phyloP scores from a whole-genome alignment of 2,113 vertebrate species.

The Salvelinus fontinalis region DNA sequence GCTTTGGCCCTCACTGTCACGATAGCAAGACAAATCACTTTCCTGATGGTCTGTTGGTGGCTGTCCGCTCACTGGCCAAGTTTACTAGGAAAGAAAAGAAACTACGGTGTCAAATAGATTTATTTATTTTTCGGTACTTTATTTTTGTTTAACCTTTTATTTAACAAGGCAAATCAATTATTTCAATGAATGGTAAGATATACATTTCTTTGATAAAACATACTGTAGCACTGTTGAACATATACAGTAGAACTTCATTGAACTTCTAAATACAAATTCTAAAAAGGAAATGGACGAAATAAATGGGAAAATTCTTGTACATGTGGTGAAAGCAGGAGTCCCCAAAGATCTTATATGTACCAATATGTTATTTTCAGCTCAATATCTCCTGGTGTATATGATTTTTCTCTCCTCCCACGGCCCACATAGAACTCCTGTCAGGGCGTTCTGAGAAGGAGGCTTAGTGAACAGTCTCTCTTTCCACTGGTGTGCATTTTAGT shows the following conservation, averaged over 20 bases:
- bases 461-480: constrained; percentile 74
- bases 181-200: constrained; percentile 43
- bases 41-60: constrained; percentile 44
- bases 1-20: constrained; percentile 43
- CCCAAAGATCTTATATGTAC: not conserved
- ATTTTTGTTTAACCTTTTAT: too few relatives aligned
- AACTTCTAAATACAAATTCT: not conserved
- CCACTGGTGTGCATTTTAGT: constrained; percentile 72
- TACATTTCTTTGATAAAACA: not conserved
- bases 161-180: too few relatives aligned
- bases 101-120: constrained; percentile 14
- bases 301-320: not conserved
- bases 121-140: constrained; percentile 43
- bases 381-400: not conserved
- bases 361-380: not conserved
- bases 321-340: not conserved
- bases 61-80: constrained; percentile 64
- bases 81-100: constrained; percentile 36
- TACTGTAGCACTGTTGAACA: not conserved
- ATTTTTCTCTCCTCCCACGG: not conserved
- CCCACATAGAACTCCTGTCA: constrained; percentile 68
- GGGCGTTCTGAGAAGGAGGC: constrained; percentile 44
- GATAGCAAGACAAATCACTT: constrained; percentile 62
- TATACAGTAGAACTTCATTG: not conserved
- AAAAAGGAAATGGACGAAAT: not conserved